phyloP scores from a whole-genome alignment of 2,113 vertebrate species.

The Pterocles gutturalis region DNA sequence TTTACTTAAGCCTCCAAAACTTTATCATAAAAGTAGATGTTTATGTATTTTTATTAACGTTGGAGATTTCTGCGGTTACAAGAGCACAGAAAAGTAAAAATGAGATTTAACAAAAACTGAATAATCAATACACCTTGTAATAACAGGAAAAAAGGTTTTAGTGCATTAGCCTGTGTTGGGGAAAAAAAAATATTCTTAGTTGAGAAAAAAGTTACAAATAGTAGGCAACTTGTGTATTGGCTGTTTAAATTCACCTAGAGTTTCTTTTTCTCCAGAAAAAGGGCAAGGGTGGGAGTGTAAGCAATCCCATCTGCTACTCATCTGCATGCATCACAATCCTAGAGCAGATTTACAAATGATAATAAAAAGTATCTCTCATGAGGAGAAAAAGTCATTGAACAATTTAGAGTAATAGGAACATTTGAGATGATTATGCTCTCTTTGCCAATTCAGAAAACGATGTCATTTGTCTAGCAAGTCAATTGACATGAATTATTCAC shows the following conservation, averaged over 20 bases:
- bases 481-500: background rate
- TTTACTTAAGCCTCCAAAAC: background rate
- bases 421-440: background rate
- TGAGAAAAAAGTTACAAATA: background rate
- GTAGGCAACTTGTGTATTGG: too few relatives aligned
- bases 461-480: background rate
- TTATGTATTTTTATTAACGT: background rate
- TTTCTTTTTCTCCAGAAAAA: background rate
- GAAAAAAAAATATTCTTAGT: background rate
- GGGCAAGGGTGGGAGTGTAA: background rate
- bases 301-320: background rate
- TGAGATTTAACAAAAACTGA: background rate
- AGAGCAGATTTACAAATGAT: background rate
- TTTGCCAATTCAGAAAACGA: background rate
- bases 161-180: background rate
- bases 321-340: background rate
- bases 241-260: background rate
- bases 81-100: background rate
- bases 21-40: background rate
- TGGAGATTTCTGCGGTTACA: background rate
- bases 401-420: background rate
- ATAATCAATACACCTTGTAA: background rate
- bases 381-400: background rate
- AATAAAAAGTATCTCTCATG: background rate
- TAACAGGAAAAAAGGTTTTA: background rate